A percentile compares a stretch with the other conserved stretches of the same genome.
Evolutionary conservation across 37 sponge, comb jelly and placozoan species (phyloP).

Genomic region (Eunapius fragilis): DNA sequence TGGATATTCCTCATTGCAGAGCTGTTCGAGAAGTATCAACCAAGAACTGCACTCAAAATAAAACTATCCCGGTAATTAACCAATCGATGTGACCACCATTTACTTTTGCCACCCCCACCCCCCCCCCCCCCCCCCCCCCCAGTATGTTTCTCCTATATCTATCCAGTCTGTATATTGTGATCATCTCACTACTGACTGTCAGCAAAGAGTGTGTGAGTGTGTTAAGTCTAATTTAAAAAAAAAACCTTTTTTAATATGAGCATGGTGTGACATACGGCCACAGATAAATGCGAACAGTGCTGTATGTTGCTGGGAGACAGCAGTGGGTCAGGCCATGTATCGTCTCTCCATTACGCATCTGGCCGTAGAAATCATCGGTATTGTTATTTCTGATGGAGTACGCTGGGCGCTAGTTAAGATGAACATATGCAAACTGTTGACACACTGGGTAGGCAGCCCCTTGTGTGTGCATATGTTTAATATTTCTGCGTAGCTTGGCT

Average conservation of each 20-base stretch:
- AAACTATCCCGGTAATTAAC: slow-evolving; percentile 55
- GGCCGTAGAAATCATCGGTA: slow-evolving; percentile 36
- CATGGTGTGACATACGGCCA: neutral
- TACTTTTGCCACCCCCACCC: neutral
- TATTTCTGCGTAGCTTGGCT: slow-evolving; percentile 56
- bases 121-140: too few relatives aligned
- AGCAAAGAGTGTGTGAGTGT: slow-evolving; percentile 59
- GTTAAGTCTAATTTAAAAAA: too few relatives aligned
- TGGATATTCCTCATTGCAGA: slow-evolving; percentile 39
- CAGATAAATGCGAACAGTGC: neutral
- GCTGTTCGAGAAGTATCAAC: slow-evolving; percentile 61
- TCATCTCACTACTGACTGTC: slow-evolving; percentile 64
- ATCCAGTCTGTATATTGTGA: slow-evolving; percentile 64
- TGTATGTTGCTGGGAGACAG: slow-evolving; percentile 81
- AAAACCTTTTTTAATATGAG: too few relatives aligned
- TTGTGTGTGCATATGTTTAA: neutral
- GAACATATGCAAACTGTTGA: slow-evolving; percentile 14
- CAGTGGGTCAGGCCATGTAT: slow-evolving; percentile 74
- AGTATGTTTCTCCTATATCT: slow-evolving; percentile 75
- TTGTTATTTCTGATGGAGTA: slow-evolving; percentile 29
- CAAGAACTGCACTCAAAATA: slow-evolving; percentile 77
- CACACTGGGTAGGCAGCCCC: neutral
- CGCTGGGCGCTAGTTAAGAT: slow-evolving; percentile 21
- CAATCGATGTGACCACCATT: neutral
- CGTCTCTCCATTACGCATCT: slow-evolving; percentile 63